Conservation (phyloP, 1,140 invertebrate species). For the Drosophila bipectinata region DNA sequence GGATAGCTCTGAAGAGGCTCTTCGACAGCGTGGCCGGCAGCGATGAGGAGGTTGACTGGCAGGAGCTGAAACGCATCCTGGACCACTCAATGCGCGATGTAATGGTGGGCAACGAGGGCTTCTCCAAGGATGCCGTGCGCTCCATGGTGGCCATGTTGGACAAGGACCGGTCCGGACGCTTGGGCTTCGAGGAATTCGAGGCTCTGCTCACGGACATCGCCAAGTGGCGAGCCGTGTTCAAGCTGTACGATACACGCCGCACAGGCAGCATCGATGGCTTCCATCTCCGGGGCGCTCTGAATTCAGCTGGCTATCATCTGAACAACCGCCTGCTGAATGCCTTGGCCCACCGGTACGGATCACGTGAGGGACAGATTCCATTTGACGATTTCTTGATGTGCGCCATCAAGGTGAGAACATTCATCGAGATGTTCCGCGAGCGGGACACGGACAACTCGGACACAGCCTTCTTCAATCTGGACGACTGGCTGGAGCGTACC, state of each 20-base stretch:
- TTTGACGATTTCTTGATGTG: conserved; percentile 99
- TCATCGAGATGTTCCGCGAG: conserved; percentile 94
- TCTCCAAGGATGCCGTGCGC: conserved; percentile 95
- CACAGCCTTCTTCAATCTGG: conserved; percentile 91
- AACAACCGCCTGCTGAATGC: conserved; percentile 96
- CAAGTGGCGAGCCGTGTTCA: conserved; percentile 96
- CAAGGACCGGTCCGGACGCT: conserved; percentile 95
- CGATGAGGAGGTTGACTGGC: conserved; percentile 97
- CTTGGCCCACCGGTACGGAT: conserved; percentile 95
- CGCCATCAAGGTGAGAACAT: conserved; percentile 95
- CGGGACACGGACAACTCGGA: conserved; percentile 89
- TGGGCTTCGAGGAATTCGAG: conserved; percentile 97
- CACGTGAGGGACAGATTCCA: conserved; percentile 91
- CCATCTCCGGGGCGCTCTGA: conserved; percentile 93
- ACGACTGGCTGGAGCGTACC: conserved; percentile 95
- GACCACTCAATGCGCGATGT: conserved; percentile 94
- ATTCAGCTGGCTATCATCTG: conserved; percentile 94
- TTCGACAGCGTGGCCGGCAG: conserved; percentile 94
- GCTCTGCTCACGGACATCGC: conserved; percentile 93
- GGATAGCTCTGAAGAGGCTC: conserved; percentile 89
- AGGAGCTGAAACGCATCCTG: conserved; percentile 95
- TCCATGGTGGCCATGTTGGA: conserved; percentile 99
- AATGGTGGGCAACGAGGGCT: conserved; percentile 87
- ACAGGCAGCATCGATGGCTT: conserved; percentile 93
- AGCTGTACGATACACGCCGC: conserved; percentile 92